Percentiles rank a stretch among this genome's conserved stretches.
These are phyloP conservation scores for Diorhabda elongata DNA, from an alignment of 1,140 invertebrate genomes.

Conservation along the genomic window DNA sequence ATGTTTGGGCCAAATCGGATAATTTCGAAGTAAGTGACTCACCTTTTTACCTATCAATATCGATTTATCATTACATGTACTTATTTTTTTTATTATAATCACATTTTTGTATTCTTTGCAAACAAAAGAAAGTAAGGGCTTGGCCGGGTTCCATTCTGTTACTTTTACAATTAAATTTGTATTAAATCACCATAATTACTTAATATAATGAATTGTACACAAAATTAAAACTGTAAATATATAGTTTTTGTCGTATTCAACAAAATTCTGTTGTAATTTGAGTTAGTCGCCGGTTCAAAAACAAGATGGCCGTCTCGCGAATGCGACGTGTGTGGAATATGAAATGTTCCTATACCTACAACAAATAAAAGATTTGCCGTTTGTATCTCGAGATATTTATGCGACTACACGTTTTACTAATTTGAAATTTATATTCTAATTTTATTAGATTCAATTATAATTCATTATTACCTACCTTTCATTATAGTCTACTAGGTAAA, in stretches of 20 bases:
- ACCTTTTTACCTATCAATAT: background rate
- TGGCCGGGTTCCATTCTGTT: slow-evolving; percentile 15
- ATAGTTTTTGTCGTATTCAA: slow-evolving; percentile 12
- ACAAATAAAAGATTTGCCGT: too few species aligned
- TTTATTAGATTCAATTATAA: too few species aligned
- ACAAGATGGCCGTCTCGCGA: slow-evolving; percentile 37
- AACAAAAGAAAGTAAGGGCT: slow-evolving; percentile 29
- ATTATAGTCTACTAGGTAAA: too few species aligned
- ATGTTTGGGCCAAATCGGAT: slow-evolving; percentile 90
- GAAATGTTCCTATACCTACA: background rate
- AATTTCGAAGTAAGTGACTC: slow-evolving; percentile 81
- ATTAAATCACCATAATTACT: too few species aligned
- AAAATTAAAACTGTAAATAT: too few species aligned
- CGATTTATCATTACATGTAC: background rate
- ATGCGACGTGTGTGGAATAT: slow-evolving; percentile 34
- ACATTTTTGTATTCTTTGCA: slow-evolving; percentile 5
- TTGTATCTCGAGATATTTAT: too few species aligned
- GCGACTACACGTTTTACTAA: too few species aligned
- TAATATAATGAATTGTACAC: too few species aligned
- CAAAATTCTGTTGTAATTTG: slow-evolving; percentile 6
- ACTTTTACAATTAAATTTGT: too few species aligned
- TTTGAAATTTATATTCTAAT: too few species aligned
- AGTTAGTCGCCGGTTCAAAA: slow-evolving; percentile 31
- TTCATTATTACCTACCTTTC: too few species aligned
- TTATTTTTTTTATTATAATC: background rate